Conservation (phyloP, 2,888 invertebrate species). For the Leptogaster cylindrica region DNA sequence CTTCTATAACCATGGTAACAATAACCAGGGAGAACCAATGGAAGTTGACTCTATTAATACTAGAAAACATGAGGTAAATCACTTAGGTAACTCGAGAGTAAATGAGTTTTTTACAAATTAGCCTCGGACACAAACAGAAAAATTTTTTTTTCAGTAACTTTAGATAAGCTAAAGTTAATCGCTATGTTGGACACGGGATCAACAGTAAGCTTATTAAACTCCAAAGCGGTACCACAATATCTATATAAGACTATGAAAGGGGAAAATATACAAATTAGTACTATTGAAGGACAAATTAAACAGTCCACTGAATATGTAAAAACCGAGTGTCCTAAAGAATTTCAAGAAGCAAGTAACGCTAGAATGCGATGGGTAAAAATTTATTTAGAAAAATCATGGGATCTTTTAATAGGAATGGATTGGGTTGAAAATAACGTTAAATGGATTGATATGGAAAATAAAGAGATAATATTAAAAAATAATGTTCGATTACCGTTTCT, state of each 20-base stretch:
- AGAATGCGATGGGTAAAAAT: conserved; percentile 38
- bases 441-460: conserved; percentile 13
- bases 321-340: conserved; percentile 45
- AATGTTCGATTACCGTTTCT: conserved; percentile 15
- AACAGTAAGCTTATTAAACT: conserved; percentile 14
- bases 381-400: conserved; percentile 32
- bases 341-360: conserved; percentile 37
- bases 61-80: conserved; percentile 11
- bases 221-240: background rate
- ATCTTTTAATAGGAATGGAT: conserved; percentile 39
- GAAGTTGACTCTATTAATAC: background rate
- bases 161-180: background rate
- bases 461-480: conserved; percentile 32
- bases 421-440: conserved; percentile 40
- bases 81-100: background rate
- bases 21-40: background rate
- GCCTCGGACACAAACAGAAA: conserved; percentile 3
- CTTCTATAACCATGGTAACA: background rate
- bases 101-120: background rate
- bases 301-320: conserved; percentile 40
- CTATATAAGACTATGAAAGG: background rate
- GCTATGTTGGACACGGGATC: conserved; percentile 6
- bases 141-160: background rate
- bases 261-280: background rate
- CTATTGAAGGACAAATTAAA: conserved; percentile 11